Percentiles rank a stretch among this genome's conserved stretches.
phyloP scores from a whole-genome alignment of 1,140 invertebrate species.

The Eurosta solidaginis region DNA sequence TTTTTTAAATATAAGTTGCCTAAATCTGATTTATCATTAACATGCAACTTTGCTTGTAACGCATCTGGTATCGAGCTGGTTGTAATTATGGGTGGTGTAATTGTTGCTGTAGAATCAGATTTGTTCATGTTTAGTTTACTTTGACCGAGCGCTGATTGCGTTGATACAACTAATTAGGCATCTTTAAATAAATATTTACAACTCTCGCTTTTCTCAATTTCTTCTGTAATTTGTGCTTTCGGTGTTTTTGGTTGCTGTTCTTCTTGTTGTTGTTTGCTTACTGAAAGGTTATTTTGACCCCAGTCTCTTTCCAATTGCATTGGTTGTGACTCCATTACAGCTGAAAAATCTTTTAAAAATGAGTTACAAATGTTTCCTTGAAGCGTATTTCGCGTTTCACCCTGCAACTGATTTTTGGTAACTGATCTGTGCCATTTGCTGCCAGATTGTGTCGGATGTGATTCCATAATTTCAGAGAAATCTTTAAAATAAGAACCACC shows the following conservation, averaged over 20 bases:
- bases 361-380: not conserved
- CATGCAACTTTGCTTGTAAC: not conserved
- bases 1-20: not conserved
- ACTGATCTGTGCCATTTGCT: not conserved
- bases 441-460: not conserved
- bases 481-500: not conserved
- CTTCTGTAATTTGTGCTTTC: too few species aligned
- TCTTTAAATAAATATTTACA: too few species aligned
- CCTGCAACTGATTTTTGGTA: not conserved
- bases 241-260: too few species aligned
- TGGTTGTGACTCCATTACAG: not conserved
- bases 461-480: slow-evolving; percentile 20
- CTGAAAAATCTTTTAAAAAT: slow-evolving; percentile 5
- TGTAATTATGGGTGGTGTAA: not conserved
- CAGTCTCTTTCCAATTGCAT: not conserved
- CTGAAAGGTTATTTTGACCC: too few species aligned
- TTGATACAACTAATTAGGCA: too few species aligned
- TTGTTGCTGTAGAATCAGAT: not conserved
- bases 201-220: too few species aligned
- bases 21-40: not conserved
- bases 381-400: not conserved
- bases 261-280: too few species aligned
- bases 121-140: not conserved
- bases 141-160: not conserved
- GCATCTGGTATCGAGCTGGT: not conserved